Percentiles rank a stretch among this genome's conserved stretches.
phyloP scores from a whole-genome alignment of 2,888 invertebrate species.

The Cerceris rybyensis region DNA sequence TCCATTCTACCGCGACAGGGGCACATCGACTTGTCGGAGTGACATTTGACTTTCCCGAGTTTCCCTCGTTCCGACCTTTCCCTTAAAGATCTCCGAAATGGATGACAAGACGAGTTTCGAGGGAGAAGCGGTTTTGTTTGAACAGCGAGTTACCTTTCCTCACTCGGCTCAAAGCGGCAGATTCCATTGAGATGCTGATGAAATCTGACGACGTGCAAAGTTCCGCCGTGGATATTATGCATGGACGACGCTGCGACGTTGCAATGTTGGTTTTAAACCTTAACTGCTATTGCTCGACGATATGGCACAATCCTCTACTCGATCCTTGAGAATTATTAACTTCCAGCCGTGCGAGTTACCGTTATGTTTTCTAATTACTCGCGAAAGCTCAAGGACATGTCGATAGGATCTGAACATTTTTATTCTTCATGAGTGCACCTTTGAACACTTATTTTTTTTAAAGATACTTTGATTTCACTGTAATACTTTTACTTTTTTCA shows the following conservation, averaged over 20 bases:
- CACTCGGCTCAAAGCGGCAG: conserved; percentile 14
- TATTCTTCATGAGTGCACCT: no score
- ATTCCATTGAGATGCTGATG: conserved; percentile 51
- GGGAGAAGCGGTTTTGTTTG: conserved; percentile 49
- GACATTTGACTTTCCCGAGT: conserved; percentile 50
- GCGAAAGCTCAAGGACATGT: no score
- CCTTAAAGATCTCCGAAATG: conserved; percentile 32
- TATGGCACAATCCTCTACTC: conserved; percentile 18
- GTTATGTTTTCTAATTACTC: not conserved
- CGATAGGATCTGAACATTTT: no score
- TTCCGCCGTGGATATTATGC: conserved; percentile 40
- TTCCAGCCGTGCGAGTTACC: conserved; percentile 14
- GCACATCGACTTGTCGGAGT: conserved; percentile 36
- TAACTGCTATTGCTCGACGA: conserved; percentile 29
- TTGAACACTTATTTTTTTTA: no score
- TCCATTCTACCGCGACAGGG: conserved; percentile 6
- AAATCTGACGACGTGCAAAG: conserved; percentile 56
- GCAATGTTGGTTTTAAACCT: conserved; percentile 44
- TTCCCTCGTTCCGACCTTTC: conserved; percentile 4
- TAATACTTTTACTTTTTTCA: no score
- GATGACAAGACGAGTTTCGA: conserved; percentile 48
- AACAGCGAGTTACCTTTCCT: conserved; percentile 47
- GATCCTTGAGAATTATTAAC: conserved; percentile 37
- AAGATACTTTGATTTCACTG: no score
- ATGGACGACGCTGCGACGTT: conserved; percentile 13